Evolutionary conservation across 2,888 invertebrate genomes (phyloP), one percentile per base, ranked within the genome.

Genomic region (Patella pellucida): DNA sequence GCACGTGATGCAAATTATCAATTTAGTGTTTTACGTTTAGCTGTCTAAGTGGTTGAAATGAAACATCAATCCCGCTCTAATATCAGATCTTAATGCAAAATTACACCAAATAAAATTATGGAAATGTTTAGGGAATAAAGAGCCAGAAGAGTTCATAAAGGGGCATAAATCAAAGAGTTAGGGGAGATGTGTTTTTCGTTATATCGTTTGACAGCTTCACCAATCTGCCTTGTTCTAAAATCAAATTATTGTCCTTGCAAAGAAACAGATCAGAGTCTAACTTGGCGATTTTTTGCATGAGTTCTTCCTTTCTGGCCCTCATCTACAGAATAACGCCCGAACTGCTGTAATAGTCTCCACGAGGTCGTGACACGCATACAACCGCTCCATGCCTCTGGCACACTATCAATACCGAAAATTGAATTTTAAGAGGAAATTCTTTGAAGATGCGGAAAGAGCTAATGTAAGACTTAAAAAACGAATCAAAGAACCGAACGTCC

Each of bases 391-490:
- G 62, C 62, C 62, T 62, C 62, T 62, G 62, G 62, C 62, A 62
- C 19, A 62, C 19, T 62, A 62, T 62, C 62, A 62, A 62, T 62
- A 23, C 62, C 62, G 19, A 23, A 62, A 62, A 62, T 62, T 62
- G 62, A 62, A 62, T 62, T 62, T 62, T 19, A 62, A 62, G 19
- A 62, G 62, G 62, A 62, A 62, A 62, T 62, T 62, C 62, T 62
- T 62, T 62, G 62, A 62, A 62, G 62, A 62, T 62, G 62, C 62
- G 62, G 62, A 62, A 62, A 62, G 41, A 72, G 51, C 27, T 23
- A 72, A n/a, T 52, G 72, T 50, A 68, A 70, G 68, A 72, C 23
- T 50, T 52, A 50, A 51, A 67, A 68, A 71, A 51, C 62, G 70
- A 69, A 50, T 23, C 41, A 52, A 54, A 15, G 27, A 68, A 68